Percentiles rank a stretch among this genome's conserved stretches.
These are phyloP conservation scores for Numida meleagris DNA, from an alignment of 2,113 vertebrate genomes.

Conservation along the genomic window DNA sequence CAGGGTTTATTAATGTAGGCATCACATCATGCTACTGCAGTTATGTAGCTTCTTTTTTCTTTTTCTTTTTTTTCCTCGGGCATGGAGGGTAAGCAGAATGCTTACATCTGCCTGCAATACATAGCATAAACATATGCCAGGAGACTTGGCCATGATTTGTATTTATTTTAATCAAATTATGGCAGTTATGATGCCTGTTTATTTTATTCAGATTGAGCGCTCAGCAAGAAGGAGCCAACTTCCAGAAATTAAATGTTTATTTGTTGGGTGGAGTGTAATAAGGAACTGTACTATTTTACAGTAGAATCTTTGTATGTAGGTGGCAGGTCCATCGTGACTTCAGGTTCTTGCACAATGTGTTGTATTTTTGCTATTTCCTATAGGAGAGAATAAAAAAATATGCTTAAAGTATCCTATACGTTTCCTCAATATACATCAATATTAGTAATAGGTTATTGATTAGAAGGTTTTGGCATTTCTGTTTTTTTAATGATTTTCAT, in stretches of 20 bases:
- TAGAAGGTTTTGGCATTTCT: neutral
- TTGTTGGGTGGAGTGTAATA: neutral
- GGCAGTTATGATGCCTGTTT: neutral
- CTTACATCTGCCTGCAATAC: constrained; percentile 10
- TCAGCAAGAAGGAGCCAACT: neutral
- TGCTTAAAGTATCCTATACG: neutral
- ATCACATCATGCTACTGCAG: constrained; percentile 5
- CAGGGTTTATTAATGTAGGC: constrained; percentile 29
- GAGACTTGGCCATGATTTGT: neutral
- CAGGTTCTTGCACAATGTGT: fast-evolving
- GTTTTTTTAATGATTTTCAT: fast-evolving
- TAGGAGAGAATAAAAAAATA: neutral
- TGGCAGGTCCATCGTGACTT: neutral
- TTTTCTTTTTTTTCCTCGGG: neutral
- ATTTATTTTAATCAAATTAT: neutral
- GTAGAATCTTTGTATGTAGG: neutral
- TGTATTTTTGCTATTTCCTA: neutral
- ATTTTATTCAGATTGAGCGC: neutral
- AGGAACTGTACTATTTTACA: neutral
- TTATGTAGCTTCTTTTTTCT: neutral
- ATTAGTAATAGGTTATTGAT: neutral
- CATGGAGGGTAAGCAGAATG: neutral
- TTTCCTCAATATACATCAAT: neutral
- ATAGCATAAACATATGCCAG: neutral
- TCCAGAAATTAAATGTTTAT: neutral